Evolutionary conservation across 2,888 invertebrate species (phyloP), one percentile per base, ranked within the genome.

Genomic region (Thecocarcelia acutangulata): DNA sequence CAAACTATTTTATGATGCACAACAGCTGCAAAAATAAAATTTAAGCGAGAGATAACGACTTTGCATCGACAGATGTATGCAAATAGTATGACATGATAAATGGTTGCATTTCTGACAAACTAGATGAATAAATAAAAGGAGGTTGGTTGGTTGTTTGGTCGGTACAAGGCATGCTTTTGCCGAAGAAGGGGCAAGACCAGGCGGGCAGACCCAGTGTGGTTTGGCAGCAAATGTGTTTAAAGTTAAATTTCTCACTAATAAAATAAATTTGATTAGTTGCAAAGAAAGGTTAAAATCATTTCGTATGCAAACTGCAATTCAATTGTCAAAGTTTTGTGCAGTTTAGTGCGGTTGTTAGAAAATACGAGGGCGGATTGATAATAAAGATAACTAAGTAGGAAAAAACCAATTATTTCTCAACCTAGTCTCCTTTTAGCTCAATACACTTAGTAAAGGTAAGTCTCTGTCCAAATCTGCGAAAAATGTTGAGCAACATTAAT

Each of bases 11-110:
- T 9, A 24, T 59, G 69, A 82, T 82, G 78, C 78, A 66, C 66
- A 82, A 78, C 78, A 82, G 78, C 82, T 82, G 82, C 78, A 76
- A 58, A 72, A 70, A 58, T 81, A 42, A 77, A 81, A 69, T 77
- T 77, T 77, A 42, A 66, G 48, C 52, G 64, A 59, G 37, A 70
- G 78, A 82, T 82, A 82, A 82, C 80, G 33, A 46, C 17, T 74
- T 70, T 59, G 78, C 78, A 82, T 74, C 64, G 76, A 70, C 72
- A 77, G 77, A 63, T 77, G 81, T 64, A 73, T 81, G 76, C 68
- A 77, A 81, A 81, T 77, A 61, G 1, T 54, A 48, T 52, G 72
- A 76, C 81, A 81, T 68, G 76, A 77, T 61, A 73, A 81, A 80
- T 80, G 52, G 44, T 77, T 77, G 72, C 77, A 72, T 42, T 78